These are phyloP conservation scores for Pantherophis vulpinus DNA, from an alignment of 2,797 vertebrate species.

Conservation along the genomic window DNA sequence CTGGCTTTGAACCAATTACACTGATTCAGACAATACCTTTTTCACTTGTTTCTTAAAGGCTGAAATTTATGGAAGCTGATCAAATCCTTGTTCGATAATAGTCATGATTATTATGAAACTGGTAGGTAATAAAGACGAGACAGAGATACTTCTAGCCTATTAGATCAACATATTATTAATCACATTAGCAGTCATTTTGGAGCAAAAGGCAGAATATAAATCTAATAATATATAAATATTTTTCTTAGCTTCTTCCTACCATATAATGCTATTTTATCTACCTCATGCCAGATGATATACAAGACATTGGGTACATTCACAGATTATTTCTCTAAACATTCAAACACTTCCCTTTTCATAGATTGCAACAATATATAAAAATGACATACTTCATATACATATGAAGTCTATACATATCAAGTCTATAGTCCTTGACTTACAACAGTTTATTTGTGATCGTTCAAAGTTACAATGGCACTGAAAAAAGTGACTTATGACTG, in stretches of 20 bases:
- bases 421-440: neutral
- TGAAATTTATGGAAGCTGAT: neutral
- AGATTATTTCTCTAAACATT: neutral
- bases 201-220: neutral
- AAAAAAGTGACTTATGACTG: neutral
- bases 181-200: neutral
- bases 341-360: neutral
- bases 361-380: neutral
- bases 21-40: neutral
- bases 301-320: neutral
- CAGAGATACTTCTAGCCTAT: neutral
- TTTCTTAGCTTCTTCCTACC: neutral
- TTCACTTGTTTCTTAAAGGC: neutral
- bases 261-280: neutral
- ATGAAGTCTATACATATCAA: too few species aligned
- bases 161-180: neutral
- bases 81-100: neutral
- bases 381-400: neutral
- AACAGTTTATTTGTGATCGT: neutral
- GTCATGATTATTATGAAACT: neutral
- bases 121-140: neutral
- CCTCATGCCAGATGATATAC: neutral
- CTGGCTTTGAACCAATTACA: neutral
- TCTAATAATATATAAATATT: neutral
- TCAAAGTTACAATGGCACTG: neutral